Conservation (phyloP, 1,140 invertebrate genomes). For the Trichogramma pretiosum region DNA sequence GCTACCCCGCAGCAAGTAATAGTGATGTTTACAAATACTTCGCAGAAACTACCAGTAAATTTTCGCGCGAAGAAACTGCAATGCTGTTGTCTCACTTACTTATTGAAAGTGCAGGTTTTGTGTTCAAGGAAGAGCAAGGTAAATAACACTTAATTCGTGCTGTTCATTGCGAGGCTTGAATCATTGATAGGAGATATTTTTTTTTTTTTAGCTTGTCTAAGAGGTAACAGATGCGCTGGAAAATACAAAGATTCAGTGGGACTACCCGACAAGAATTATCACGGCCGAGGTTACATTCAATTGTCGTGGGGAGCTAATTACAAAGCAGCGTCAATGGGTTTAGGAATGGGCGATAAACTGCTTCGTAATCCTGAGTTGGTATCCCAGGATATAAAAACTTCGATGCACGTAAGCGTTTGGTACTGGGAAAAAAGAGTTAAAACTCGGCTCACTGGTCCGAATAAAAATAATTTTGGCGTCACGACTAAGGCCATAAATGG, state of each 20-base stretch:
- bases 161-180: no score
- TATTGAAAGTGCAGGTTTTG: no score
- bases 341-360: not conserved
- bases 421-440: not conserved
- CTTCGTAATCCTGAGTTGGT: not conserved
- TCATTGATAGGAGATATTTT: not conserved
- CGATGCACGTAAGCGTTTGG: not conserved
- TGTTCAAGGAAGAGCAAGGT: no score
- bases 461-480: not conserved
- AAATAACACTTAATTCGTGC: no score
- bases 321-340: not conserved
- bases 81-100: no score
- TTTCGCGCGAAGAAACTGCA: no score
- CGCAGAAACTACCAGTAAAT: no score
- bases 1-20: no score
- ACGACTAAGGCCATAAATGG: slow-evolving; percentile 2
- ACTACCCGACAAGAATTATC: not conserved
- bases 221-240: not conserved
- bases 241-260: not conserved
- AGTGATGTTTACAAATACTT: no score
- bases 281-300: slow-evolving; percentile 5
- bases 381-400: not conserved
- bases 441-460: not conserved
- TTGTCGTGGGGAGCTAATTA: slow-evolving; percentile 2
- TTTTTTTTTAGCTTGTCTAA: not conserved